phyloP scores from a whole-genome alignment of 92 coral and sea anemone species.

The Zoanthus sansibaricus region DNA sequence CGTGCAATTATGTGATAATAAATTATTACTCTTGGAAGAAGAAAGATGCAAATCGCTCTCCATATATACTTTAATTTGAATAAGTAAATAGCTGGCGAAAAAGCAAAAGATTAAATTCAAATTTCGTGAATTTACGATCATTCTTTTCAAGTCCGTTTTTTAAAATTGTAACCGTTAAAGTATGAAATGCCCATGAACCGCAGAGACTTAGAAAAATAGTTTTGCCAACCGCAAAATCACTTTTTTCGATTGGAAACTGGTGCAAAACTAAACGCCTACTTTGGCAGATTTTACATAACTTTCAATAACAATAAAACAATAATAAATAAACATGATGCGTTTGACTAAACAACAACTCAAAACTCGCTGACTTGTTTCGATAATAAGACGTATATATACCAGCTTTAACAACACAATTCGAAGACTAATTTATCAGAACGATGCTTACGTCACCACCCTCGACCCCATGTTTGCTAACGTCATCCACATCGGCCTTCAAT shows the following conservation, averaged over 20 bases:
- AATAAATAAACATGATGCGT: background rate
- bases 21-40: background rate
- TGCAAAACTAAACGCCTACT: background rate
- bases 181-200: background rate
- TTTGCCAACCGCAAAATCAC: background rate
- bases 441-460: slow-evolving; percentile 81
- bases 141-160: background rate
- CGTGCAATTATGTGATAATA: background rate
- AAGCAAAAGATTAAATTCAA: background rate
- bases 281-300: background rate
- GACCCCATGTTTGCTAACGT: slow-evolving; percentile 71
- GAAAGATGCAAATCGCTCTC: background rate
- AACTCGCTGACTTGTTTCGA: background rate
- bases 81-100: slow-evolving; percentile 9
- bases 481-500: slow-evolving; percentile 80
- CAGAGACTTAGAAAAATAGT: background rate
- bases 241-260: background rate
- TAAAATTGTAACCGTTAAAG: background rate
- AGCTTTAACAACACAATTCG: no score
- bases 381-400: background rate
- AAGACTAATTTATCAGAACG: background rate
- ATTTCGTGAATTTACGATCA: background rate
- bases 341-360: background rate
- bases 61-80: background rate
- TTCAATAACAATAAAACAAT: background rate